These are phyloP conservation scores for Gorsachius goisagi DNA, from an alignment of 2,113 vertebrate genomes.

Conservation along the genomic window DNA sequence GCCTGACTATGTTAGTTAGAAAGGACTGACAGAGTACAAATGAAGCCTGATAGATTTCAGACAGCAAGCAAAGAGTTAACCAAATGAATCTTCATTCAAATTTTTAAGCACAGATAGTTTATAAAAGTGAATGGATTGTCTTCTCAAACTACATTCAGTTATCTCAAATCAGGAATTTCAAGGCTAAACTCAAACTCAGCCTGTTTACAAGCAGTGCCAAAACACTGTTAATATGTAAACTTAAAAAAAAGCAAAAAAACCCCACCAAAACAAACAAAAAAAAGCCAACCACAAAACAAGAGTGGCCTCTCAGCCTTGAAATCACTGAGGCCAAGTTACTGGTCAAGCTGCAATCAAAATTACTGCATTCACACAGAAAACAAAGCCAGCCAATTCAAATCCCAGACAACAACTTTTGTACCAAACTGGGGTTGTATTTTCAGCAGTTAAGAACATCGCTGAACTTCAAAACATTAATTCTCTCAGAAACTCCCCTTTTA, in stretches of 20 bases:
- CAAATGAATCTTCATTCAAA: neutral
- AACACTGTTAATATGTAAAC: neutral
- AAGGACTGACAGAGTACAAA: neutral
- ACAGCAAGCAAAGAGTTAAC: neutral
- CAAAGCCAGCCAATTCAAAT: neutral
- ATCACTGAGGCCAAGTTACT: neutral
- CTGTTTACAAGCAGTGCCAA: neutral
- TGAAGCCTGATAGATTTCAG: neutral
- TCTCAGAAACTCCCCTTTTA: neutral
- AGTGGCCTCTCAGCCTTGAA: neutral
- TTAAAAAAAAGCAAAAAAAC: too few species aligned
- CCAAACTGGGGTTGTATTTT: neutral
- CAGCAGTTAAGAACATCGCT: neutral
- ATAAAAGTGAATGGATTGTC: neutral
- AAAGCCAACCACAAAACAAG: neutral
- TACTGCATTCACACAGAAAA: neutral
- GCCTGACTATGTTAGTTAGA: neutral
- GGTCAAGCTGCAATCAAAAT: neutral
- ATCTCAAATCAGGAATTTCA: neutral
- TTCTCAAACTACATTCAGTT: neutral
- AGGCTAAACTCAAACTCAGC: neutral
- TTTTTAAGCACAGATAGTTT: neutral
- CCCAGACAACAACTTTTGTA: neutral
- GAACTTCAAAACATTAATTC: neutral
- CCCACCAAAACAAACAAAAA: neutral